Conservation (phyloP, 2,888 invertebrate species). For the Kryphioiulus occultus region DNA sequence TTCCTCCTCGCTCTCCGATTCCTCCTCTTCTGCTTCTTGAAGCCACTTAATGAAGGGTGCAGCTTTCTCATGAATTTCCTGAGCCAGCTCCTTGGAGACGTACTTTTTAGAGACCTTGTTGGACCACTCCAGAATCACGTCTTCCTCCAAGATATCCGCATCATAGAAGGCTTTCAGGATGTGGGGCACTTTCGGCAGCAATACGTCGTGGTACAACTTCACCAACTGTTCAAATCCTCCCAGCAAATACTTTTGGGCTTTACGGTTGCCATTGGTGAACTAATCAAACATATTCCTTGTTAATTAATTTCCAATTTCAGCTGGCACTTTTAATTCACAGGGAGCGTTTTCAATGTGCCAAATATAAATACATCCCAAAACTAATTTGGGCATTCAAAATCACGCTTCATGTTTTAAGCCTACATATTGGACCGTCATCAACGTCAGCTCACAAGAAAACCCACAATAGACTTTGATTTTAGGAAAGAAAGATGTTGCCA, state of each 20-base stretch:
- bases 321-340: too few species aligned
- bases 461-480: too few species aligned
- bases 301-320: background rate
- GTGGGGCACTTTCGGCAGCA: conserved; percentile 88
- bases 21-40: conserved; percentile 91
- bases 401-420: too few species aligned
- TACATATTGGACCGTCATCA: too few species aligned
- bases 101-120: conserved; percentile 88
- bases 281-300: background rate
- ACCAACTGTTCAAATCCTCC: conserved; percentile 95
- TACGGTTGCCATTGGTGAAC: conserved; percentile 80
- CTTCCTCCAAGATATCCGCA: conserved; percentile 92
- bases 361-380: too few species aligned
- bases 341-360: too few species aligned
- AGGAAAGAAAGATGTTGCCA: background rate
- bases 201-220: conserved; percentile 75
- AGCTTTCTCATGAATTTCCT: conserved; percentile 90
- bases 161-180: conserved; percentile 94
- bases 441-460: too few species aligned
- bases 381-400: too few species aligned
- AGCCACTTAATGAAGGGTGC: conserved; percentile 96
- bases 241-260: conserved; percentile 89
- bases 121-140: conserved; percentile 93
- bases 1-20: conserved; percentile 75
- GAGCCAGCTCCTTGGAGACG: conserved; percentile 86